Evolutionary conservation across 2,888 invertebrate genomes (phyloP).

Genomic region (Pseudolycoriella hygida): DNA sequence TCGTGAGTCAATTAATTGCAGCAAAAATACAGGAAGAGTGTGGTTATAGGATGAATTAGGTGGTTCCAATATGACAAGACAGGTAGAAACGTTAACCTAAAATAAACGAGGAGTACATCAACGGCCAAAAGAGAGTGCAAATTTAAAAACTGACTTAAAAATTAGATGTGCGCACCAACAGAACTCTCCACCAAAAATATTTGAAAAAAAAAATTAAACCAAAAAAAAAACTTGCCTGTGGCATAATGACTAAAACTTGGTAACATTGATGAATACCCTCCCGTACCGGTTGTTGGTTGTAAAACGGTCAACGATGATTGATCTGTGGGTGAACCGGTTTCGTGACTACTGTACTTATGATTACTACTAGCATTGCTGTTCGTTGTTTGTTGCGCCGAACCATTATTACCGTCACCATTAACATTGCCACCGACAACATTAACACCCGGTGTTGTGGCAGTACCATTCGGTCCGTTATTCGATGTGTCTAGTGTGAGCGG

Average conservation of each 20-base stretch:
- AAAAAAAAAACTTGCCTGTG: conserved; percentile 34
- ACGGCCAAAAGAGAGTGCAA: too few relatives aligned
- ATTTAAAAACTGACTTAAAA: too few relatives aligned
- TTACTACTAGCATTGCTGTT: conserved; percentile 9
- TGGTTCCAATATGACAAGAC: too few relatives aligned
- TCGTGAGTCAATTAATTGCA: too few relatives aligned
- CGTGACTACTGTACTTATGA: conserved; percentile 23
- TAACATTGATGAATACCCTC: conserved; percentile 40
- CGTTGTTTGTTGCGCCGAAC: conserved; percentile 4
- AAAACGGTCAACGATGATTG: conserved; percentile 31
- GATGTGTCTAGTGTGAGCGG: conserved; percentile 13
- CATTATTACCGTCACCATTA: conserved; percentile 3
- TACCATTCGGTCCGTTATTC: conserved; percentile 2
- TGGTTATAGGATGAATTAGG: too few relatives aligned
- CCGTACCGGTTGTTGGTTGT: conserved; percentile 31
- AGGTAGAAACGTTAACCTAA: too few relatives aligned
- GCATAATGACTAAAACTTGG: conserved; percentile 52
- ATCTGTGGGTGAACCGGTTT: conserved; percentile 19
- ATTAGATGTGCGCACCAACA: too few relatives aligned
- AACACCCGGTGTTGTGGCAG: conserved; percentile 1
- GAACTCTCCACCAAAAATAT: too few relatives aligned
- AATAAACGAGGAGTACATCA: too few relatives aligned
- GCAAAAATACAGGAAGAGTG: too few relatives aligned
- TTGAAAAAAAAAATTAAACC: conserved; percentile 4
- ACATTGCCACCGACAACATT: neutral